These are phyloP conservation scores for Philopedon plagiatum DNA, from an alignment of 2,888 invertebrate genomes.

Conservation along the genomic window DNA sequence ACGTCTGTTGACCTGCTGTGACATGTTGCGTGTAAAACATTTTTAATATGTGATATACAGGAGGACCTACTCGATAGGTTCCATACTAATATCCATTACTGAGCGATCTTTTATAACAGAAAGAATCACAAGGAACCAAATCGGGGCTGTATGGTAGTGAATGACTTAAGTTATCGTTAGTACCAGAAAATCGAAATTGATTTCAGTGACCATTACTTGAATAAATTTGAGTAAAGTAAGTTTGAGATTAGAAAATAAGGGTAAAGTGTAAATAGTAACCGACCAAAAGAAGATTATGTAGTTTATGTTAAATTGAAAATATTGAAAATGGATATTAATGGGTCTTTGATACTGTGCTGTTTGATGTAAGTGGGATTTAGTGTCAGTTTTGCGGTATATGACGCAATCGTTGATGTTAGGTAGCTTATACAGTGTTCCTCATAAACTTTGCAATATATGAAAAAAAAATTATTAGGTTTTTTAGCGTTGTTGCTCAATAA, in stretches of 20 bases:
- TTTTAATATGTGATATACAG: conserved; percentile 18
- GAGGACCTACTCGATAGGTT: background rate
- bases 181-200: background rate
- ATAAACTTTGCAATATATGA: too few relatives aligned
- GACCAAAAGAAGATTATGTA: conserved; percentile 15
- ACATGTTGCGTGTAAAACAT: background rate
- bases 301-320: too few relatives aligned
- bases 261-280: background rate
- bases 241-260: background rate
- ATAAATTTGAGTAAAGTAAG: too few relatives aligned
- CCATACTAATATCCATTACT: background rate
- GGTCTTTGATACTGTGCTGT: too few relatives aligned
- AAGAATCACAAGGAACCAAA: background rate
- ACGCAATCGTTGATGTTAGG: too few relatives aligned
- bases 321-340: too few relatives aligned
- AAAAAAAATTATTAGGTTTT: too few relatives aligned
- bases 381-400: too few relatives aligned
- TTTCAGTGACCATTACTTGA: background rate
- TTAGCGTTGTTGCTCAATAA: too few relatives aligned
- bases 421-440: too few relatives aligned
- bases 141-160: background rate
- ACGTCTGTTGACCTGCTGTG: conserved; percentile 12
- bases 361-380: too few relatives aligned
- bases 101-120: too few relatives aligned
- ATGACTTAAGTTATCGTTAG: background rate